phyloP scores from a whole-genome alignment of 1,140 invertebrate genomes.

The Zeugodacus cucurbitae region DNA sequence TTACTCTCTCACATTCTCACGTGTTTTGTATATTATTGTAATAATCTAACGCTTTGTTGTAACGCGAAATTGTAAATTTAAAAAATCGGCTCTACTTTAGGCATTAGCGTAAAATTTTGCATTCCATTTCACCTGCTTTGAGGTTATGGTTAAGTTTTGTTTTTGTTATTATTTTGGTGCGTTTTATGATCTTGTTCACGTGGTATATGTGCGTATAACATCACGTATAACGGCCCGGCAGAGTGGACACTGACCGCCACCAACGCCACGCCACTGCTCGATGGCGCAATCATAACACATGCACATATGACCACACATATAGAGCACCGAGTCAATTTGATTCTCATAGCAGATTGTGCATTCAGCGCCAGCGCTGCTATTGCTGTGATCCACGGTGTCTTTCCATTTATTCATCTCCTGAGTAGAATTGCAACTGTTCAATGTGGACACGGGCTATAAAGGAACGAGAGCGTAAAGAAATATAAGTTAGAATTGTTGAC shows the following conservation, averaged over 20 bases:
- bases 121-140: background rate
- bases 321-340: slow-evolving; percentile 91
- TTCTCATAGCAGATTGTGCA: slow-evolving; percentile 96
- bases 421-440: slow-evolving; percentile 44
- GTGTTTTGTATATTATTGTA: background rate
- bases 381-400: slow-evolving; percentile 53
- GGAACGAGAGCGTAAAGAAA: background rate
- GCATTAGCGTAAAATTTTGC: background rate
- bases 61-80: background rate
- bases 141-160: no score
- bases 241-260: slow-evolving; percentile 92
- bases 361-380: slow-evolving; percentile 68
- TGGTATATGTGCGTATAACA: slow-evolving; percentile 94
- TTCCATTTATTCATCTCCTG: slow-evolving; percentile 47
- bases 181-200: slow-evolving; percentile 65
- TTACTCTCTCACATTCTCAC: background rate
- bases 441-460: slow-evolving; percentile 28
- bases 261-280: slow-evolving; percentile 89
- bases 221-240: slow-evolving; percentile 93
- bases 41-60: background rate
- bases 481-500: background rate
- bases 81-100: background rate
- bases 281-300: slow-evolving; percentile 98
- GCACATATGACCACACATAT: slow-evolving; percentile 98
- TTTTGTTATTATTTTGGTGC: no score